Conservation (phyloP, 2,113 vertebrate genomes). For the Cyanistes caeruleus region DNA sequence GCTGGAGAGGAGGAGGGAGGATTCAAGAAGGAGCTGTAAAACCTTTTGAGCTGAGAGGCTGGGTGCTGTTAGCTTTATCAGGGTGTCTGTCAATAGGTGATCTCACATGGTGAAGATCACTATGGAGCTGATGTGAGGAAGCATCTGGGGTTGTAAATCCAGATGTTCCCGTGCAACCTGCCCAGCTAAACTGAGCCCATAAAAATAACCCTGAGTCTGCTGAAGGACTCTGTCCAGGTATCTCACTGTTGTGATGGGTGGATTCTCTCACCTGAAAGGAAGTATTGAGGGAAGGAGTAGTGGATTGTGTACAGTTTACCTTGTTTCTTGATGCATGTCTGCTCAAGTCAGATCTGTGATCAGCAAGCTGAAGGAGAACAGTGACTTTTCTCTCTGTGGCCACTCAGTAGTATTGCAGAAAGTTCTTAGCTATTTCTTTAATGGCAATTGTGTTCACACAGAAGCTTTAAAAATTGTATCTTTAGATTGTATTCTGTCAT, state of each 20-base stretch:
- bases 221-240: neutral
- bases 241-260: neutral
- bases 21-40: neutral
- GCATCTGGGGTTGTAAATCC: neutral
- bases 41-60: neutral
- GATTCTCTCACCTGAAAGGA: neutral
- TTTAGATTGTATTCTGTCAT: neutral
- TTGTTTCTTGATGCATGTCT: neutral
- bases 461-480: neutral
- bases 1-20: neutral
- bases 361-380: neutral
- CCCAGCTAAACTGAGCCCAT: neutral
- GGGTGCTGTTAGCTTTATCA: neutral
- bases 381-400: neutral
- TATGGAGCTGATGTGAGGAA: neutral
- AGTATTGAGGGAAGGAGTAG: neutral
- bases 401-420: neutral
- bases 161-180: neutral
- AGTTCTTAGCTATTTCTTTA: neutral
- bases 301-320: neutral
- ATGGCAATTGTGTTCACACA: neutral
- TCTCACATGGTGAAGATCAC: accelerated
- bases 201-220: neutral
- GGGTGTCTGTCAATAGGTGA: neutral
- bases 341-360: neutral